A percentile compares a stretch with the other conserved stretches of the same genome.
Conservation (phyloP, 2,888 invertebrate species). For the Tribolium freemani region DNA sequence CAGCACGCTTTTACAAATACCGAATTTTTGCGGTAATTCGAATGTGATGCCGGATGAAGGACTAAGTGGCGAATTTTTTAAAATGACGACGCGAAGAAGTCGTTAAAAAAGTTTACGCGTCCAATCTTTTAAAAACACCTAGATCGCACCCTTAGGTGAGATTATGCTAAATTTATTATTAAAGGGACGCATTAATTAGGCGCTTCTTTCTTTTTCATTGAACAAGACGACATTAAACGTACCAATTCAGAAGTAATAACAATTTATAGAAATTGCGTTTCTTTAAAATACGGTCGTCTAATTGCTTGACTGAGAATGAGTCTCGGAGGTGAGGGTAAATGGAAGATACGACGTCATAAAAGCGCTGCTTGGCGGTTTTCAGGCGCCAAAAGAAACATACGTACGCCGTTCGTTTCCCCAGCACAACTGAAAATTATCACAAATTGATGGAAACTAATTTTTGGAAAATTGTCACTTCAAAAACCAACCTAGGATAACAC, state of each 20-base stretch:
- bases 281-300: conserved; percentile 65
- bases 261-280: conserved; percentile 67
- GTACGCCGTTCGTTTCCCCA: neutral
- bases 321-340: conserved; percentile 61
- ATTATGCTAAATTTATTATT: conserved; percentile 55
- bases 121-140: conserved; percentile 50
- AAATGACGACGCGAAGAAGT: conserved; percentile 18
- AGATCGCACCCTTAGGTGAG: conserved; percentile 55
- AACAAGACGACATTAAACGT: conserved; percentile 55
- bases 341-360: conserved; percentile 63
- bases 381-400: conserved; percentile 41
- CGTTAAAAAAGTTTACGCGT: conserved; percentile 36
- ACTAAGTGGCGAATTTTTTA: conserved; percentile 3
- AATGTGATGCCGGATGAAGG: neutral
- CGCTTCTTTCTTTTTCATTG: conserved; percentile 53
- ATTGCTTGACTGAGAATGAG: conserved; percentile 67
- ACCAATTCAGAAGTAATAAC: conserved; percentile 54
- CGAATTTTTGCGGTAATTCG: neutral
- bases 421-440: neutral
- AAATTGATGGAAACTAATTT: no score
- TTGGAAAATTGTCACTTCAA: no score
- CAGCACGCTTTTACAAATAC: neutral
- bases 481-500: no score
- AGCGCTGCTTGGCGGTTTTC: conserved; percentile 59
- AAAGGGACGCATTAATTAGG: conserved; percentile 52